Base-by-base conservation (phyloP, 2,888 invertebrate genomes). In the Folsomia manolachei region DNA sequence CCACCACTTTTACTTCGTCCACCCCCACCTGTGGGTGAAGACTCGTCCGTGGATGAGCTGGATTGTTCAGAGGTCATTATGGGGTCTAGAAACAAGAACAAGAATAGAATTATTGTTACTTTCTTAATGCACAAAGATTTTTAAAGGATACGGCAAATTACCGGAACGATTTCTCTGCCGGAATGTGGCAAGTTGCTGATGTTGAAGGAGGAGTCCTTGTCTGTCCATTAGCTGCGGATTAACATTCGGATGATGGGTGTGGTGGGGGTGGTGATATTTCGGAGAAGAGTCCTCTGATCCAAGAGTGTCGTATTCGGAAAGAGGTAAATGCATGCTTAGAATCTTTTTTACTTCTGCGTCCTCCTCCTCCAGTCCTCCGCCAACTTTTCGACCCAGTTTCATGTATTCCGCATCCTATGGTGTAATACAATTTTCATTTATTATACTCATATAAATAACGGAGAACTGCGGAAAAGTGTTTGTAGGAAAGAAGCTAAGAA, bases 301-400 rank as follows among this genome's bases (percentile, higher is more conserved):
- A 27, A 65, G 26, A 39, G 61, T 67, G 73, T 74, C 76, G 88
- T 94, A 93, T 88, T 93, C 94, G 89, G 92, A 92, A 90, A 92
- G 92, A 87, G 92, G 92, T 88, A 92, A 90, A 89, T 92, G 92
- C 87, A 92, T 90, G 85, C 92, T 91, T 90, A 92, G 86, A 89
- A 92, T 92, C 90, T 92, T 92, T 90, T 92, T 92, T 87, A 92
- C 92, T 89, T 94, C 93, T 86, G 93, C 93, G 89, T 94, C 93
- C 88, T 94, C 82, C 79, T 82, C 76, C 79, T 71, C 72, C 68
- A 71, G 76, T 27, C 74, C 72, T 27, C 72, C 72, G 56, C 72
- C 71, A 1, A 67, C 69, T 52, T 63, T 65, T 14, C 72, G 68
- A 64, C 68, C 74, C n/a, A 66, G 67, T 72, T 75, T 75, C 61